These are phyloP conservation scores for Dynastes grantii DNA, from an alignment of 2,888 invertebrate genomes.

Conservation along the genomic window DNA sequence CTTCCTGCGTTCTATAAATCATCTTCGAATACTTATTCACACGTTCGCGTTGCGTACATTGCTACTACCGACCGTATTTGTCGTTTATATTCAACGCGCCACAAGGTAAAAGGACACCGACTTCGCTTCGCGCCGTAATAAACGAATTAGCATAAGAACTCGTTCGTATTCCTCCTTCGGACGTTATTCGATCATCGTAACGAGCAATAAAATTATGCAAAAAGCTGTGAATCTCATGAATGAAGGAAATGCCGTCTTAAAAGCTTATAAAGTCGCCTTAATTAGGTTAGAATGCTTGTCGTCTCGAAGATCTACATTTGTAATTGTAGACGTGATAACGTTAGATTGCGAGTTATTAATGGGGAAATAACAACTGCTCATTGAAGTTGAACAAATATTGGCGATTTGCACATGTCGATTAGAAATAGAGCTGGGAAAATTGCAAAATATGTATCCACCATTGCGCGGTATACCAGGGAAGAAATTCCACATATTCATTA, in stretches of 20 bases:
- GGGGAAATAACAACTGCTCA: too few relatives aligned
- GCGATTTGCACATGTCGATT: too few relatives aligned
- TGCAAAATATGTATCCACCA: too few relatives aligned
- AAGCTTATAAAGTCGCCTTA: conserved; percentile 16
- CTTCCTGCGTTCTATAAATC: conserved; percentile 35
- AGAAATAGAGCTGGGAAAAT: too few relatives aligned
- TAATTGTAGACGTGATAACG: too few relatives aligned
- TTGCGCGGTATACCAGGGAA: too few relatives aligned
- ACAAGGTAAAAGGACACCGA: conserved; percentile 18
- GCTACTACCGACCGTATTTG: background rate
- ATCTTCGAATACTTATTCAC: background rate
- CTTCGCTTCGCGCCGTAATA: conserved; percentile 18
- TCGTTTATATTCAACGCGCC: background rate
- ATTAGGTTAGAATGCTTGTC: conserved; percentile 14
- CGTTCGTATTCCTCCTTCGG: conserved; percentile 34
- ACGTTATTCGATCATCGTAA: conserved; percentile 45
- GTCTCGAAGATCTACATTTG: too few relatives aligned
- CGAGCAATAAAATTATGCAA: conserved; percentile 43
- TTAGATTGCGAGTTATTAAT: too few relatives aligned
- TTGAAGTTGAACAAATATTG: too few relatives aligned
- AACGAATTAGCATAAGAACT: conserved; percentile 41
- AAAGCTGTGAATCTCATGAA: conserved; percentile 34
- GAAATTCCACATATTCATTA: too few relatives aligned
- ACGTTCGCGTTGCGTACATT: background rate
- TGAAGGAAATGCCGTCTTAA: conserved; percentile 34